Evolutionary conservation across 2,113 vertebrate species (phyloP).

Genomic region (Cardinalis cardinalis): DNA sequence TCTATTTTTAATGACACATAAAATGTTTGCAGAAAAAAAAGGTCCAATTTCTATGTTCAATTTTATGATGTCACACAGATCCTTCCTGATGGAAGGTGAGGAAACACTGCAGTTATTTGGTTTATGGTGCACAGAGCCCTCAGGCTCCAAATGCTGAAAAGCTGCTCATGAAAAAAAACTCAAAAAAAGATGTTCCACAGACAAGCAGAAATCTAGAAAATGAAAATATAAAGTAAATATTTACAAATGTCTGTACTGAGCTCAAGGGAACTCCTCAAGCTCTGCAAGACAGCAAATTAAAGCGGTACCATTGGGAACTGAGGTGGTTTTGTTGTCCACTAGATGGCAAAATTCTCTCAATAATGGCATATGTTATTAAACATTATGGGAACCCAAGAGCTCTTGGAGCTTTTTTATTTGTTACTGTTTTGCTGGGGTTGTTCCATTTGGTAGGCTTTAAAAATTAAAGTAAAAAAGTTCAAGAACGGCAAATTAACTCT

Average conservation of each 20-base stretch:
- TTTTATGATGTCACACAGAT: neutral
- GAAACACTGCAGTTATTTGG: neutral
- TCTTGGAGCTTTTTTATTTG: neutral
- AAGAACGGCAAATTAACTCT: neutral
- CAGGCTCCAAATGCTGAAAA: neutral
- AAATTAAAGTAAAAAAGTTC: neutral
- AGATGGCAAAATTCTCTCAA: constrained; percentile 28
- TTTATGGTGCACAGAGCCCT: neutral
- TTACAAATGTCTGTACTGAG: neutral
- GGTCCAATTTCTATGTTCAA: neutral
- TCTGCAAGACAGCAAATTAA: neutral
- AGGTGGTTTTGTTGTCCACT: neutral
- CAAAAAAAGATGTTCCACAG: neutral
- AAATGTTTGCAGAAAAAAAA: neutral
- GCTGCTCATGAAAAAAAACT: neutral
- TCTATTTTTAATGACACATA: neutral
- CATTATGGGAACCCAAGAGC: neutral
- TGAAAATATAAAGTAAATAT: neutral
- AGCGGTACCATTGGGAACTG: neutral
- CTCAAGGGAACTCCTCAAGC: neutral
- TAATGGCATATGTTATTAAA: neutral
- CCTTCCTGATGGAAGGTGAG: neutral
- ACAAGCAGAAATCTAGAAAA: neutral
- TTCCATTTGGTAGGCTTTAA: neutral
- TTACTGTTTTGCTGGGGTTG: neutral